Conservation (phyloP, 2,888 invertebrate genomes). For the Hedya salicella region DNA sequence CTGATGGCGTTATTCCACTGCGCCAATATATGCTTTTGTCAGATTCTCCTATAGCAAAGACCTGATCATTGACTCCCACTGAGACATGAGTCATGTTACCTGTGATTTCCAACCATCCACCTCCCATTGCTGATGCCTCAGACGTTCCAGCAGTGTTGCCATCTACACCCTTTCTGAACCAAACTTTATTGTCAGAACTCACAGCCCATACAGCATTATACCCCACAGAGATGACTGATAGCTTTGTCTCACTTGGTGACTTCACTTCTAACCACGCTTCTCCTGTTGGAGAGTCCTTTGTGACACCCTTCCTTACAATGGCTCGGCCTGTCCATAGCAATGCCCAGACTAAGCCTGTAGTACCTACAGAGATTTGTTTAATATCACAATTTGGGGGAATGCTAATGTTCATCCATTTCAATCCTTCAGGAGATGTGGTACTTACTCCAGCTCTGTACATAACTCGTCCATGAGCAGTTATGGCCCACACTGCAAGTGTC, state of each 20-base stretch:
- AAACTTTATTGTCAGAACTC: constrained; percentile 92
- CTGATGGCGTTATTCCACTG: constrained; percentile 89
- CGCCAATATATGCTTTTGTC: constrained; percentile 93
- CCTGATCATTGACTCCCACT: constrained; percentile 95
- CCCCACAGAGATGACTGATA: constrained; percentile 93
- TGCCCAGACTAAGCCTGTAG: constrained; percentile 95
- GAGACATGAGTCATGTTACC: constrained; percentile 93
- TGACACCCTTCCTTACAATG: constrained; percentile 93
- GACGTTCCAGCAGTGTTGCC: constrained; percentile 89
- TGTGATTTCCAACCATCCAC: constrained; percentile 95
- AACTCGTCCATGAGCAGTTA: constrained; percentile 95
- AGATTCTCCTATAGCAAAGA: constrained; percentile 93
- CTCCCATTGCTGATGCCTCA: constrained; percentile 91
- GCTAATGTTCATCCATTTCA: constrained; percentile 92
- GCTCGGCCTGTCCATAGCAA: constrained; percentile 93
- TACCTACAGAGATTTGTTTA: constrained; percentile 93
- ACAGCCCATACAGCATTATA: constrained; percentile 92
- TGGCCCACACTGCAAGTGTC: constrained; percentile 94
- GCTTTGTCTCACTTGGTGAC: constrained; percentile 88
- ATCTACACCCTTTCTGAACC: constrained; percentile 92
- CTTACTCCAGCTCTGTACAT: constrained; percentile 94
- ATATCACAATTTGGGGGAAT: constrained; percentile 92
- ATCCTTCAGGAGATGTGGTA: constrained; percentile 93
- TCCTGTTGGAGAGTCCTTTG: constrained; percentile 89
- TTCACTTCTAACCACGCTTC: constrained; percentile 92